A percentile compares a stretch with the other conserved stretches of the same genome.
Evolutionary conservation across 1,140 invertebrate species (phyloP).

Genomic region (Nephotettix cincticeps): DNA sequence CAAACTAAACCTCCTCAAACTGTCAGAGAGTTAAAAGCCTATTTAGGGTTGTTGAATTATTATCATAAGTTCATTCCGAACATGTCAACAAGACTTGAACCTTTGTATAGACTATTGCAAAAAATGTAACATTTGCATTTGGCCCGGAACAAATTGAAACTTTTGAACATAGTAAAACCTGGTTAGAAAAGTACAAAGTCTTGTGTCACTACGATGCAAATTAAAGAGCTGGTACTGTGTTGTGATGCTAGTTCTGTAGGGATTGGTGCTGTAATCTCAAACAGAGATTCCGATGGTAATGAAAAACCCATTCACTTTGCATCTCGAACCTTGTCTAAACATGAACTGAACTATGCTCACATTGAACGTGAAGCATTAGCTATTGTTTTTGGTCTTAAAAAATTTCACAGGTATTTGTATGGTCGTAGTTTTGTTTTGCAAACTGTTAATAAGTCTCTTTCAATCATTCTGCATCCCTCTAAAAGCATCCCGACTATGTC

Average conservation of each 20-base stretch:
- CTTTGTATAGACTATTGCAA: too few species aligned
- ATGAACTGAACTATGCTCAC: constrained; percentile 32
- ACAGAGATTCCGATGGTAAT: not conserved
- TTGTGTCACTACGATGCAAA: constrained; percentile 40
- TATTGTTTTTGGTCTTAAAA: not conserved
- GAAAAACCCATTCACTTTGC: constrained; percentile 2
- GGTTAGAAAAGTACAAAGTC: constrained; percentile 30
- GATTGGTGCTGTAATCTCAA: not conserved
- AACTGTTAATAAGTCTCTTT: not conserved
- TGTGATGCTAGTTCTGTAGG: not conserved
- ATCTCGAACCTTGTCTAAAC: constrained; percentile 46
- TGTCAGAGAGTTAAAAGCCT: not conserved
- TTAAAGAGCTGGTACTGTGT: not conserved
- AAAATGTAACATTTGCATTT: too few species aligned
- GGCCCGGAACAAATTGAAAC: too few species aligned
- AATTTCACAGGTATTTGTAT: not conserved
- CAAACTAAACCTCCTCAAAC: not conserved
- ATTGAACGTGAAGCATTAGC: constrained; percentile 6
- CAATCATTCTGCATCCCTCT: not conserved
- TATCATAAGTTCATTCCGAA: constrained; percentile 22
- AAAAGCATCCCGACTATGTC: not conserved
- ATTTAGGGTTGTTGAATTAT: constrained; percentile 18
- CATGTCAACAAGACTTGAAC: constrained; percentile 26
- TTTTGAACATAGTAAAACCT: too few species aligned
- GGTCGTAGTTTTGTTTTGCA: not conserved